Conservation (phyloP, 2,888 invertebrate species). For the Prenolepis imparis region DNA sequence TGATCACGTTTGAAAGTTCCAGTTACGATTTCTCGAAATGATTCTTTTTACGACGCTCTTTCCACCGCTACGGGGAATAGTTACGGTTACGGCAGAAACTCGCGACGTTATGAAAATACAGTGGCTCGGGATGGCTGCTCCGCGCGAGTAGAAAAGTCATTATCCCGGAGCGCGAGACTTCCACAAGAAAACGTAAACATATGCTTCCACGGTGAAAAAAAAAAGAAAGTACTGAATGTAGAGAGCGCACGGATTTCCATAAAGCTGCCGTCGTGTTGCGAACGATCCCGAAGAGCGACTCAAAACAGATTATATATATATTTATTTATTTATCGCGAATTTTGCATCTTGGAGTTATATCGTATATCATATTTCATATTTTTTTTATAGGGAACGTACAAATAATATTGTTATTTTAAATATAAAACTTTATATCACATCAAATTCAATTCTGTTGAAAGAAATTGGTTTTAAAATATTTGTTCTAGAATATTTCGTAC, state of each 20-base stretch:
- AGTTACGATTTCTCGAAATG: constrained; percentile 58
- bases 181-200: constrained; percentile 46
- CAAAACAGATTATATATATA: background rate
- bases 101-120: constrained; percentile 59
- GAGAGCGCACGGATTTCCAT: constrained; percentile 24
- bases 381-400: background rate
- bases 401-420: background rate
- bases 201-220: constrained; percentile 15
- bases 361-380: background rate
- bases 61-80: constrained; percentile 33
- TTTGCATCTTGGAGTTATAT: background rate
- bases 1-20: constrained; percentile 58
- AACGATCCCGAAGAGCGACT: background rate
- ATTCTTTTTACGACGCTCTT: constrained; percentile 57
- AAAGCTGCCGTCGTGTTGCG: background rate
- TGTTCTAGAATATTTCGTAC: background rate
- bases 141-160: constrained; percentile 45
- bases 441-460: background rate
- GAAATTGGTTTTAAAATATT: background rate
- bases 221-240: background rate
- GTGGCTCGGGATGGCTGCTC: constrained; percentile 36
- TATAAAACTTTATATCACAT: background rate
- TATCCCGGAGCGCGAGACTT: constrained; percentile 41
- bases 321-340: background rate
- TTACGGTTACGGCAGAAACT: constrained; percentile 56